These are phyloP conservation scores for Tenualosa ilisha DNA, from an alignment of 2,797 vertebrate species.

Conservation along the genomic window DNA sequence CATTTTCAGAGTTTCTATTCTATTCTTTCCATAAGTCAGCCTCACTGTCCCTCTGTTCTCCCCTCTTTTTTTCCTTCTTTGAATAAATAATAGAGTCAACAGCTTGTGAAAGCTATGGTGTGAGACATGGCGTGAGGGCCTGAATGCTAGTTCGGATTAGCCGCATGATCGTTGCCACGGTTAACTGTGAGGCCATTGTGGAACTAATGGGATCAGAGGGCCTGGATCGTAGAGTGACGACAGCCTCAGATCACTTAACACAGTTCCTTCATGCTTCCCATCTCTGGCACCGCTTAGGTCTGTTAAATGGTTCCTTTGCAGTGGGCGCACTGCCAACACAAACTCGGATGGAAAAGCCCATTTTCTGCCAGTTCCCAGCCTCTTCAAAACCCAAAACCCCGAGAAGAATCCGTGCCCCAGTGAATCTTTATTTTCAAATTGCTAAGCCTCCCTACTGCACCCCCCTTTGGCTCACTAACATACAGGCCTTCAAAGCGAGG, in stretches of 20 bases:
- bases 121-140: conserved; percentile 40
- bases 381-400: conserved; percentile 17
- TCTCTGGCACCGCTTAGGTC: conserved; percentile 23
- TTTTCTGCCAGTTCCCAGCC: conserved; percentile 6
- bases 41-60: not conserved
- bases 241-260: conserved; percentile 14
- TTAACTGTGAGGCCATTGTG: conserved; percentile 49
- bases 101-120: conserved; percentile 52
- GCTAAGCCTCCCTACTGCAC: not conserved
- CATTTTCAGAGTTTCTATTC: not conserved
- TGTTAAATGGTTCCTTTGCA: conserved; percentile 36
- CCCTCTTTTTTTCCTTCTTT: not conserved
- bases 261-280: conserved; percentile 11
- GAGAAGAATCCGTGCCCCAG: not conserved
- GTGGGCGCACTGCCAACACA: conserved; percentile 26
- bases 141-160: conserved; percentile 49
- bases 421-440: not conserved
- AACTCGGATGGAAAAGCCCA: conserved; percentile 5
- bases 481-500: not conserved
- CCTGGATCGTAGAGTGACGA: conserved; percentile 27
- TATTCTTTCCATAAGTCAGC: not conserved
- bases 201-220: conserved; percentile 54
- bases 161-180: conserved; percentile 42
- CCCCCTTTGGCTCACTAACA: not conserved
- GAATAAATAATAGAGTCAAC: conserved; percentile 48